Percentiles rank a stretch among this genome's conserved stretches.
Evolutionary conservation across 2,113 vertebrate species (phyloP).

Genomic region (Zosterops lateralis): DNA sequence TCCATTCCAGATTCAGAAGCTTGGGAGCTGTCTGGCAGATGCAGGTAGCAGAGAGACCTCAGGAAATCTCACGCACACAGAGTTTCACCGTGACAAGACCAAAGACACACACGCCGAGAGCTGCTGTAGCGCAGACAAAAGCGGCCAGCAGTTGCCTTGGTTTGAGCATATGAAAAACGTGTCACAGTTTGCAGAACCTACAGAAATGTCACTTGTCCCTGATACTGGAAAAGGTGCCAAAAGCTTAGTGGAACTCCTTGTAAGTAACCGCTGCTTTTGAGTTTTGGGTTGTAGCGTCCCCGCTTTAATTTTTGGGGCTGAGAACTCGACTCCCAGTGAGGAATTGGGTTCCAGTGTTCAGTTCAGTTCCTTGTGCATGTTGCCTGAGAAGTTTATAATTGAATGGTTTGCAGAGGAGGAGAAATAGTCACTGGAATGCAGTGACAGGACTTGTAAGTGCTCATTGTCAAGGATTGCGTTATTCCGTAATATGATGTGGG

Average conservation of each 20-base stretch:
- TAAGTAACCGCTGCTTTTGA: constrained; percentile 67
- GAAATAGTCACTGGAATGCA: not conserved
- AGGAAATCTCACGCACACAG: constrained; percentile 72
- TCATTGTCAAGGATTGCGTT: not conserved
- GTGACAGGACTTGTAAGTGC: not conserved
- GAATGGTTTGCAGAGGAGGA: not conserved
- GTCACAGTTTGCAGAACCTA: constrained; percentile 70
- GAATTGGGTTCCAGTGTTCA: not conserved
- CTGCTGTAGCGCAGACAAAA: constrained; percentile 79
- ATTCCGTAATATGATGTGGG: not conserved
- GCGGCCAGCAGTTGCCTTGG: constrained; percentile 83
- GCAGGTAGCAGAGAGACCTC: constrained; percentile 73
- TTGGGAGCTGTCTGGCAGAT: constrained; percentile 75
- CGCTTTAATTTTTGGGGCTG: not conserved
- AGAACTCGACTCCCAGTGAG: not conserved
- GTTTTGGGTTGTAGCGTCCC: not conserved
- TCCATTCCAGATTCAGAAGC: constrained; percentile 77
- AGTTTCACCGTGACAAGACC: constrained; percentile 81
- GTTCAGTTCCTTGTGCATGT: not conserved
- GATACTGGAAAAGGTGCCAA: constrained; percentile 79
- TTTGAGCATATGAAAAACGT: constrained; percentile 77
- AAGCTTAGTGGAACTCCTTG: constrained; percentile 91
- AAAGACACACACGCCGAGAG: constrained; percentile 82
- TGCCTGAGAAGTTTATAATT: not conserved
- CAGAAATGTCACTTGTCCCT: constrained; percentile 71